Base-by-base conservation (phyloP, 2,113 vertebrate genomes). In the Menidia beryllina region DNA sequence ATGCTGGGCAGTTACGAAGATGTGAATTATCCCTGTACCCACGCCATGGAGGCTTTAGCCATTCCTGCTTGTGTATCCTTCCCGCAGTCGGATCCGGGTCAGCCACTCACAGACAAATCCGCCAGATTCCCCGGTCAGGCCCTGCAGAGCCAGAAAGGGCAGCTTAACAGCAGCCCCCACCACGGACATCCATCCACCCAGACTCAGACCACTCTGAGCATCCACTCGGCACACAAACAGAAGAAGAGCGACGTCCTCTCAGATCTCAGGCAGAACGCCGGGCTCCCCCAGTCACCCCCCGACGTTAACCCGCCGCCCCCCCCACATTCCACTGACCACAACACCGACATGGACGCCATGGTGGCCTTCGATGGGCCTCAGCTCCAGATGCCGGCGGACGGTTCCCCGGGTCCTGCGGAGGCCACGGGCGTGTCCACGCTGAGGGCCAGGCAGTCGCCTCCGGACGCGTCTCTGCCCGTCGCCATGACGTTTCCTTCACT, bases 1-100 rank as follows among this genome's bases (percentile, higher is more conserved):
- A 97, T 97, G 95, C 88, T 99, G 87, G 97, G 97, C 57, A 93
- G 93, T 91, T 99, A 97, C 6, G 98, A 99, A 84, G 95, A 98
- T 77, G 91, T 95, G 75, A 91, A 91, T 74, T 90, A 87, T 77
- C 85, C 81, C 41, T 72, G 91, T 69, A 89, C 94, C 69, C 65
- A 93, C 75, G 86, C 91, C 7, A 83, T 79, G 48, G 92, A 72
- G 3, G 41, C 86, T 17, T 52, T 91, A 52, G 76, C 90, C 2
- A 39, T 90, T 72, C 55, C 92, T 43, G 21, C 89, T 26, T 75
- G 72, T 3, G 81, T 62, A 59, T 51, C 75, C 63, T 69, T 76
- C 66, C 50, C 86, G 69, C 91, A 91, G 82, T 73, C 91, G 0
- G 69, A 86, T 67, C 73, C 50, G 27, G 86, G 89, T 64, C 75